Evolutionary conservation across 2,113 vertebrate species (phyloP).

Genomic region (Apistogramma diplotaenia): DNA sequence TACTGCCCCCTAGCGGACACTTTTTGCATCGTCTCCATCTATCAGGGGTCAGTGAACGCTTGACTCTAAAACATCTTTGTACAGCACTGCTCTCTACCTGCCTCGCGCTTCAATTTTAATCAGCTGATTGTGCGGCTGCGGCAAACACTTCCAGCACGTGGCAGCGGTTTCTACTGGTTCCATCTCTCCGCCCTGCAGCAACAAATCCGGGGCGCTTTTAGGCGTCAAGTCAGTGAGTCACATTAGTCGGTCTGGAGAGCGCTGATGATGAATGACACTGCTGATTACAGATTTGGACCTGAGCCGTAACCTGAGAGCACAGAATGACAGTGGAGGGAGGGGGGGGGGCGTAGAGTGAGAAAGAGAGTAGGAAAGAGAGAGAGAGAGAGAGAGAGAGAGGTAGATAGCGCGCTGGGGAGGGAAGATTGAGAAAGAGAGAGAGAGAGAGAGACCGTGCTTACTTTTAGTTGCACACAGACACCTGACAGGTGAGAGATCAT

Average conservation of each 20-base stretch:
- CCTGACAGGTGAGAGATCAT: constrained; percentile 70
- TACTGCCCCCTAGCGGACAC: constrained; percentile 50
- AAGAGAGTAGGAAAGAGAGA: neutral
- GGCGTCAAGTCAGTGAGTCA: constrained; percentile 19
- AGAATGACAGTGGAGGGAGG: neutral
- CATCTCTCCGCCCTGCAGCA: neutral
- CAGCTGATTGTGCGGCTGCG: neutral
- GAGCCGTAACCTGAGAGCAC: constrained; percentile 19
- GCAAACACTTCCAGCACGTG: neutral
- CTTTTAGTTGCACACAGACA: constrained; percentile 53
- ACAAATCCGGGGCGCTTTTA: neutral
- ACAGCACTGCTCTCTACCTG: neutral
- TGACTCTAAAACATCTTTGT: constrained; percentile 21
- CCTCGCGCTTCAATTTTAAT: neutral
- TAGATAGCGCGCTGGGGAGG: fast-evolving
- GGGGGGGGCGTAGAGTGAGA: neutral
- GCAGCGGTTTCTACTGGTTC: neutral
- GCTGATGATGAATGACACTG: constrained; percentile 20
- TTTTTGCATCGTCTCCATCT: neutral
- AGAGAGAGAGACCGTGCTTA: constrained; percentile 7
- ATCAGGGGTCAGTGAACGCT: constrained; percentile 28
- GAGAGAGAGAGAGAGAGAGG: neutral
- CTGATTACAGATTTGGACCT: constrained; percentile 23
- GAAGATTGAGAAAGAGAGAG: neutral
- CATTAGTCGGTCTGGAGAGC: neutral